Conservation (phyloP, 2,888 invertebrate species). For the Eucera pruinosa region DNA sequence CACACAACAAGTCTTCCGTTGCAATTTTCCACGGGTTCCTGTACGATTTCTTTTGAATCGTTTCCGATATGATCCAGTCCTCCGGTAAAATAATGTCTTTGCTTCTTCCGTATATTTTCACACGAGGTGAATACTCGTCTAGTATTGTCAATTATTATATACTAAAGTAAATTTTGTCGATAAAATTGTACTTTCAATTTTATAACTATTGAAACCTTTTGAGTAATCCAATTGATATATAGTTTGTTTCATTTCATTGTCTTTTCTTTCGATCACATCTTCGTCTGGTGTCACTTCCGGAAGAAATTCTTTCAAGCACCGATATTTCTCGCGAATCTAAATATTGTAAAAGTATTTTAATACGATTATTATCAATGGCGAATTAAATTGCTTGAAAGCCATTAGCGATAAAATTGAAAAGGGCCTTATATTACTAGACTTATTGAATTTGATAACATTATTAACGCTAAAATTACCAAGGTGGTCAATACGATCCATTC, state of each 20-base stretch:
- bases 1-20: conserved; percentile 31
- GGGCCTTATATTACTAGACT: too few relatives aligned
- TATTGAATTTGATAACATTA: too few relatives aligned
- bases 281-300: conserved; percentile 65
- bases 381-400: too few relatives aligned
- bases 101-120: conserved; percentile 29
- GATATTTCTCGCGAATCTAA: conserved; percentile 65
- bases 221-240: conserved; percentile 71
- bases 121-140: conserved; percentile 41
- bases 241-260: conserved; percentile 63
- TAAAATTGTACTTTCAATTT: background rate
- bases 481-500: too few relatives aligned
- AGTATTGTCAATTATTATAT: background rate
- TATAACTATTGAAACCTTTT: conserved; percentile 28
- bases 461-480: too few relatives aligned
- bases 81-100: conserved; percentile 64
- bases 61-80: conserved; percentile 74
- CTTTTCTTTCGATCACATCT: conserved; percentile 64
- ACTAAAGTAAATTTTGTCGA: background rate
- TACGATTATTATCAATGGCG: too few relatives aligned
- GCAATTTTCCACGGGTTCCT: conserved; percentile 68
- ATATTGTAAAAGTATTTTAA: conserved; percentile 2
- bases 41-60: conserved; percentile 69
- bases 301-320: conserved; percentile 56
- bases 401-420: too few relatives aligned